These are phyloP conservation scores for Petrocephalus microphthalmus DNA, from an alignment of 2,113 vertebrate species.

Conservation along the genomic window DNA sequence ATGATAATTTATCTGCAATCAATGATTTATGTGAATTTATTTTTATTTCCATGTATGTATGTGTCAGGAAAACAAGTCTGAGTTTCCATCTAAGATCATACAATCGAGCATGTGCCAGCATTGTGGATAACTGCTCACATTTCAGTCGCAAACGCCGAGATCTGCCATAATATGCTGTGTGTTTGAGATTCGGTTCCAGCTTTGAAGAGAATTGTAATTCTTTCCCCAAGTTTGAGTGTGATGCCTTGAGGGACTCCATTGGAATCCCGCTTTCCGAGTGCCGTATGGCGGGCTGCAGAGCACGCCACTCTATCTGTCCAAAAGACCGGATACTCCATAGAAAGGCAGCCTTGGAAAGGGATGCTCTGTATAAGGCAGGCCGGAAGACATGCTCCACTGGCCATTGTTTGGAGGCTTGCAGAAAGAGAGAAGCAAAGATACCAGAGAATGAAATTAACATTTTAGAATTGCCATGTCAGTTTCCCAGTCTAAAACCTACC, in stretches of 20 bases:
- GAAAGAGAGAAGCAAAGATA: neutral
- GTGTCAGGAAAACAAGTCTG: neutral
- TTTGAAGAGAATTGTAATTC: neutral
- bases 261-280: neutral
- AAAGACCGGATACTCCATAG: neutral
- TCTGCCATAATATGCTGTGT: neutral
- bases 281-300: neutral
- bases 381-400: neutral
- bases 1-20: neutral
- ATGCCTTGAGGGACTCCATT: neutral
- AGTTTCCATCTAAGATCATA: neutral
- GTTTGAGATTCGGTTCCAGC: neutral
- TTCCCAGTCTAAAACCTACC: neutral
- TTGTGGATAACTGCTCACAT: neutral
- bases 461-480: neutral
- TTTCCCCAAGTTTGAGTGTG: neutral
- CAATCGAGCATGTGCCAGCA: neutral
- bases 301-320: neutral
- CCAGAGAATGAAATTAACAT: neutral
- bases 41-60: neutral
- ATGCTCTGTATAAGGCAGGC: neutral
- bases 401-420: neutral
- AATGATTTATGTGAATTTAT: neutral
- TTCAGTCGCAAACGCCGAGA: neutral
- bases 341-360: neutral